Base-by-base conservation (phyloP, 2,113 vertebrate species). In the Chaetops frenatus region DNA sequence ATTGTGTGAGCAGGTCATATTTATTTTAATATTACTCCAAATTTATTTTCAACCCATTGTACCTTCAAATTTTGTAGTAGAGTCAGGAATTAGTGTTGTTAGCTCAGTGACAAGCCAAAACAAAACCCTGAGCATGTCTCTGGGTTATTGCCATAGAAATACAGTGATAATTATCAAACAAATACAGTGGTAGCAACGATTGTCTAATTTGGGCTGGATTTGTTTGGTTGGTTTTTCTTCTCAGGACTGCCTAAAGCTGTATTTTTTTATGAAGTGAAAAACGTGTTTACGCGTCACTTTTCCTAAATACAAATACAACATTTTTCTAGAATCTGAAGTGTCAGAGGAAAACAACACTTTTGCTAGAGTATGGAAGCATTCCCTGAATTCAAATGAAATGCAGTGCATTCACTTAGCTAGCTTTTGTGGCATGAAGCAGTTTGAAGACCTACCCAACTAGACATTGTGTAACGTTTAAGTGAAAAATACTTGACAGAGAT, bases 291-390 rank as follows among this genome's bases (percentile, higher is more conserved):
- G n/a, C 61, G 28, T 58, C 58, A 51, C 5, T 56, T 82, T 71
- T 83, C 25, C 23, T 80, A 56, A 90, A 81, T 42, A 74, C 81
- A 90, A 29, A 51, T 17, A n/a, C 0, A 1, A 15, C 8, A 24
- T 67, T 91, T 51, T 71, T 31, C 45, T 47, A 57, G 42, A 85
- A 58, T 11, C 25, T 57, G n/a, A 67, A 76, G 48, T 12, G 31
- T 58, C 31, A 23, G 42, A 53, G 54, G 42, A 76, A 66, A n/a
- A 36, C 4, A 15, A 20, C 28, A 28, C 31, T 25, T 77, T 17
- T 42, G 21, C 24, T 42, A 18, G 11, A 0, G 6, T 23, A 2
- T 25, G 9, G 60, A 66, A 44, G 8, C 0, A 4, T 18, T 15
- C 3, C 1, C 15, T 29, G 42, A 24, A 42, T 81, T 76, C 48